phyloP scores from a whole-genome alignment of 2,888 invertebrate genomes.

The Leptura quadrifasciata region DNA sequence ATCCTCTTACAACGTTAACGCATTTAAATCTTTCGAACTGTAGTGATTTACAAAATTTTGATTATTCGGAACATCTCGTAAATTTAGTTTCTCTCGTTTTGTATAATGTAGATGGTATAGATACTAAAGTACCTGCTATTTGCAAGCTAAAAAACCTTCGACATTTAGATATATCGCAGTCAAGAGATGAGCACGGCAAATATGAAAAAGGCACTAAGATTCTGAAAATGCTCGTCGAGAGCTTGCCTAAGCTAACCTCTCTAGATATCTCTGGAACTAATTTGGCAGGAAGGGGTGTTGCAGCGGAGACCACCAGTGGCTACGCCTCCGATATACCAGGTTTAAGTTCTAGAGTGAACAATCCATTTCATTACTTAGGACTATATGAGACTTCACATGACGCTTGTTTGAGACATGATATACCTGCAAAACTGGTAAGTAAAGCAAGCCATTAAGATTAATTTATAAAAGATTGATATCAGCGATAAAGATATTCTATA shows the following conservation, averaged over 20 bases:
- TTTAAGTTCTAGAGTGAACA: slow-evolving; percentile 83
- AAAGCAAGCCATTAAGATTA: slow-evolving; percentile 18
- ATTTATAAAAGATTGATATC: neutral
- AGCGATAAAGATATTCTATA: neutral
- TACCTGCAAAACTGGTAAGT: slow-evolving; percentile 90
- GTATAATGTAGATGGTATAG: slow-evolving; percentile 85
- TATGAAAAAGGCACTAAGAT: slow-evolving; percentile 85
- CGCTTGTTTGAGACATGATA: slow-evolving; percentile 92
- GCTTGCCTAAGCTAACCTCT: slow-evolving; percentile 84
- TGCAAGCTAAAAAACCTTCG: slow-evolving; percentile 77
- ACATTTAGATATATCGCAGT: slow-evolving; percentile 91
- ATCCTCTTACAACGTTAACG: slow-evolving; percentile 78
- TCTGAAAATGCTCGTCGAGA: slow-evolving; percentile 82
- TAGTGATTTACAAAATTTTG: slow-evolving; percentile 79
- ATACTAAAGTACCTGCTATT: slow-evolving; percentile 79
- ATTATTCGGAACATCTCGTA: slow-evolving; percentile 80
- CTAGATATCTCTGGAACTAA: slow-evolving; percentile 98
- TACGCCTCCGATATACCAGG: slow-evolving; percentile 89
- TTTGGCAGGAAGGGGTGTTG: slow-evolving; percentile 90
- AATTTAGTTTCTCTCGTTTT: slow-evolving; percentile 85
- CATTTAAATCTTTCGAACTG: slow-evolving; percentile 85
- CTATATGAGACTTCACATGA: slow-evolving; percentile 92
- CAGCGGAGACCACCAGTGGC: slow-evolving; percentile 73
- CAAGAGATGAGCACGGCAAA: slow-evolving; percentile 80
- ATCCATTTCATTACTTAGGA: slow-evolving; percentile 92